Conservation (phyloP, 2,797 vertebrate genomes). For the Mormyrus hasselquistii region DNA sequence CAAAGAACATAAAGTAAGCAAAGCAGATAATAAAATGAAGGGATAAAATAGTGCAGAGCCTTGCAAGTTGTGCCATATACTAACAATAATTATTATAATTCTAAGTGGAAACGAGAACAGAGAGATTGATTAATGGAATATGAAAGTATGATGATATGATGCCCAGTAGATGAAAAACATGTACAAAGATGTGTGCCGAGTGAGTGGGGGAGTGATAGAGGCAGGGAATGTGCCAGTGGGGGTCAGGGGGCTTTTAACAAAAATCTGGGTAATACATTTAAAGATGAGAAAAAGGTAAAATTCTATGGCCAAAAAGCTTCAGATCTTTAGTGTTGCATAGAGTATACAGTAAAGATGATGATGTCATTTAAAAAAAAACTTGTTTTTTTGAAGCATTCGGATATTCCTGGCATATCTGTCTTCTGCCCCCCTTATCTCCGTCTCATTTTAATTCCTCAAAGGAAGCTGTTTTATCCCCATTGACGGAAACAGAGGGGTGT, state of each 20-base stretch:
- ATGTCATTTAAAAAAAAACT: neutral
- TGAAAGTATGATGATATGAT: neutral
- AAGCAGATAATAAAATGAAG: neutral
- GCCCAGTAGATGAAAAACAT: neutral
- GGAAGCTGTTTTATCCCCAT: constrained; percentile 39
- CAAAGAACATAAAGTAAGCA: neutral
- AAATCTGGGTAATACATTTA: neutral
- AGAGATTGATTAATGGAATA: neutral
- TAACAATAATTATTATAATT: neutral
- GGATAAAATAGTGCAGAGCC: neutral
- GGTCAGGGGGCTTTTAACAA: neutral
- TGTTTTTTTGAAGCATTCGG: neutral
- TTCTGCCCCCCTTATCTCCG: neutral
- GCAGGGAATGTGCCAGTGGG: neutral
- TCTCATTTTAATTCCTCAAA: constrained; percentile 10
- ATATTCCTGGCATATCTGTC: neutral
- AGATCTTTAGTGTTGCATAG: neutral
- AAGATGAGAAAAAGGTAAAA: neutral
- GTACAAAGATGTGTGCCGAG: neutral
- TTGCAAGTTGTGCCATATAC: neutral
- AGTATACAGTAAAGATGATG: neutral
- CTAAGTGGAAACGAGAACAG: neutral
- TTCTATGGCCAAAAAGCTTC: neutral
- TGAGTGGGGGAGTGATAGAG: neutral
- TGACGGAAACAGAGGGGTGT: constrained; percentile 42